Percentiles rank a stretch among this genome's conserved stretches.
Evolutionary conservation across 2,797 vertebrate genomes (phyloP).

Genomic region (Artibeus jamaicensis): DNA sequence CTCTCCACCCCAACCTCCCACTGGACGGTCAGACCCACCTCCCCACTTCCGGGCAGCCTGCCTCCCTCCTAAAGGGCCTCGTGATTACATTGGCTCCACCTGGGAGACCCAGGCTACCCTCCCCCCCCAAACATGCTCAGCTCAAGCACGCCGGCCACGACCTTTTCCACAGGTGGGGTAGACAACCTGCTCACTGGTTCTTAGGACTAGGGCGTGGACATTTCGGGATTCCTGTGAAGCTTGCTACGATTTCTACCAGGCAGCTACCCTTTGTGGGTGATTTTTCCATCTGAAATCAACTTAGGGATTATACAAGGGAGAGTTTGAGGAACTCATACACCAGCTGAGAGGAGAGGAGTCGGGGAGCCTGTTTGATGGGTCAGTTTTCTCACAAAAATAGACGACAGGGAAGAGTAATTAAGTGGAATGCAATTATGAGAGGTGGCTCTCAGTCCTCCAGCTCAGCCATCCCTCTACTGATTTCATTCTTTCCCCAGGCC

Average conservation of each 20-base stretch:
- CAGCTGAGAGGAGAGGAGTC: background rate
- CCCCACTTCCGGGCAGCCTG: fast-evolving
- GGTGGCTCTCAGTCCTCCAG: background rate
- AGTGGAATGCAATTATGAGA: background rate
- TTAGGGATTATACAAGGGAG: background rate
- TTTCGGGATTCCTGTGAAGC: background rate
- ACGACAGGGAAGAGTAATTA: background rate
- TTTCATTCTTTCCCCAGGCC: background rate
- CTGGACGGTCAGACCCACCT: fast-evolving
- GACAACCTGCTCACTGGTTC: background rate
- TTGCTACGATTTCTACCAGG: fast-evolving
- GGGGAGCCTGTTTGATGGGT: background rate
- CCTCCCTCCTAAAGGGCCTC: background rate
- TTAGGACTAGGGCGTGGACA: fast-evolving
- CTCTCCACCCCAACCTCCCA: fast-evolving
- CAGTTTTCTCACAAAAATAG: background rate
- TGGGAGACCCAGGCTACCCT: fast-evolving
- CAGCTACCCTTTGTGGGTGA: background rate
- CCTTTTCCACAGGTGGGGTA: fast-evolving
- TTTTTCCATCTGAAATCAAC: background rate
- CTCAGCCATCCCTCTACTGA: background rate
- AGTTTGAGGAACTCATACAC: background rate
- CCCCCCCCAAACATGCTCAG: background rate
- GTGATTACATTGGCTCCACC: background rate
- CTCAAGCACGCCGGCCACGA: background rate